Evolutionary conservation across 2,888 invertebrate species (phyloP).

Genomic region (Toxonevra muliebris): DNA sequence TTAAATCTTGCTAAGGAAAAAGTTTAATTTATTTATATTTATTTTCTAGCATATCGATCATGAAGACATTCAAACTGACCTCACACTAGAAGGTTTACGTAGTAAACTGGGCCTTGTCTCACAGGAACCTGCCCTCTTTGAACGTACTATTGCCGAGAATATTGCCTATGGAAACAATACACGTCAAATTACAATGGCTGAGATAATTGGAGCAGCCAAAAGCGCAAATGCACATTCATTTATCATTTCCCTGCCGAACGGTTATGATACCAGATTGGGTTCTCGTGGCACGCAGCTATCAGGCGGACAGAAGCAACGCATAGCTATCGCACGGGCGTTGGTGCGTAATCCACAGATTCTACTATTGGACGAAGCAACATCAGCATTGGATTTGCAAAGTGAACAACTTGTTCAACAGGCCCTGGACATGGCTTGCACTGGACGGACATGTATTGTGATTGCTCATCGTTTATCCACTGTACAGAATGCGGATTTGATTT

Average conservation of each 20-base stretch:
- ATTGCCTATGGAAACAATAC: constrained; percentile 87
- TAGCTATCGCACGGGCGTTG: constrained; percentile 83
- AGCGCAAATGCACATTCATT: constrained; percentile 83
- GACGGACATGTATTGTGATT: constrained; percentile 85
- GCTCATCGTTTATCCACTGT: constrained; percentile 88
- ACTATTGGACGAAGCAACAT: constrained; percentile 81
- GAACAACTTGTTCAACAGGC: constrained; percentile 85
- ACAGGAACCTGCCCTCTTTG: constrained; percentile 87
- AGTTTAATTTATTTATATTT: not conserved
- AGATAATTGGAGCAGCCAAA: constrained; percentile 78
- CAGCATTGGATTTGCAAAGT: constrained; percentile 80
- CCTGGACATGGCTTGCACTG: constrained; percentile 80
- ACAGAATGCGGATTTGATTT: constrained; percentile 84
- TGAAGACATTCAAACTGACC: constrained; percentile 69
- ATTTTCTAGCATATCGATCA: constrained; percentile 63
- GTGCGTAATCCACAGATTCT: constrained; percentile 78
- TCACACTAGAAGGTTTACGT: constrained; percentile 75
- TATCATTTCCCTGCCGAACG: constrained; percentile 77
- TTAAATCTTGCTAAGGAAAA: not conserved
- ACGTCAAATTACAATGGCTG: constrained; percentile 72
- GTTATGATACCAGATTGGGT: constrained; percentile 79
- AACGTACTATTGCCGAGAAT: constrained; percentile 83
- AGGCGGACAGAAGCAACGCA: constrained; percentile 89
- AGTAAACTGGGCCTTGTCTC: constrained; percentile 83
- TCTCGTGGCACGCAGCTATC: constrained; percentile 81